Percentiles rank a stretch among this genome's conserved stretches.
phyloP scores from a whole-genome alignment of 1,140 invertebrate genomes.

The Drosophila albomicans region DNA sequence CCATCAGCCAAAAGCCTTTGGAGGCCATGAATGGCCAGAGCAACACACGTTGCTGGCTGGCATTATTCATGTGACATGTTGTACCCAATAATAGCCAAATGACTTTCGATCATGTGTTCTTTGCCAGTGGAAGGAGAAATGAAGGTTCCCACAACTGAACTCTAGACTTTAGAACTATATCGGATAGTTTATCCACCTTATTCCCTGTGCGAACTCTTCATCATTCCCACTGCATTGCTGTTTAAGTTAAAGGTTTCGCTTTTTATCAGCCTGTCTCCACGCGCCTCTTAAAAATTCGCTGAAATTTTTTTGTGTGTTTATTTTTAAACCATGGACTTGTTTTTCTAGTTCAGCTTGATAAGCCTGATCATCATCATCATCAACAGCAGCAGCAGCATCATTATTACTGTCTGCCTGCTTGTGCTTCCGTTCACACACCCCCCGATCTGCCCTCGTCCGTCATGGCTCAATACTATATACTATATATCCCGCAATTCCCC shows the following conservation, averaged over 20 bases:
- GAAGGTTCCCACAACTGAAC: slow-evolving; percentile 56
- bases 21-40: slow-evolving; percentile 60
- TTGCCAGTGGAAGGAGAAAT: slow-evolving; percentile 68
- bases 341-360: slow-evolving; percentile 79
- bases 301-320: slow-evolving; percentile 53
- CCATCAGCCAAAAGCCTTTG: slow-evolving; percentile 48
- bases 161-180: background rate
- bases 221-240: background rate
- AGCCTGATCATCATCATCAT: slow-evolving; percentile 60
- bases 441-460: background rate
- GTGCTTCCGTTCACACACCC: slow-evolving; percentile 30
- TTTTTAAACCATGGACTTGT: slow-evolving; percentile 80
- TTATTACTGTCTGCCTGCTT: slow-evolving; percentile 30
- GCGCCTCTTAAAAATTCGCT: slow-evolving; percentile 38
- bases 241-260: background rate
- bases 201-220: background rate
- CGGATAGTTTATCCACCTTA: background rate
- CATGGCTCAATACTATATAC: background rate
- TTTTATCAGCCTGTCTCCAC: slow-evolving; percentile 21
- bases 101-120: slow-evolving; percentile 61
- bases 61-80: slow-evolving; percentile 71
- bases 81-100: slow-evolving; percentile 58
- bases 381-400: slow-evolving; percentile 8
- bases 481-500: background rate
- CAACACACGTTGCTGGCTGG: slow-evolving; percentile 6